Percentiles rank a stretch among this genome's conserved stretches.
These are phyloP conservation scores for Oxygymnocypris stewartii DNA, from an alignment of 2,113 vertebrate species.

Conservation along the genomic window DNA sequence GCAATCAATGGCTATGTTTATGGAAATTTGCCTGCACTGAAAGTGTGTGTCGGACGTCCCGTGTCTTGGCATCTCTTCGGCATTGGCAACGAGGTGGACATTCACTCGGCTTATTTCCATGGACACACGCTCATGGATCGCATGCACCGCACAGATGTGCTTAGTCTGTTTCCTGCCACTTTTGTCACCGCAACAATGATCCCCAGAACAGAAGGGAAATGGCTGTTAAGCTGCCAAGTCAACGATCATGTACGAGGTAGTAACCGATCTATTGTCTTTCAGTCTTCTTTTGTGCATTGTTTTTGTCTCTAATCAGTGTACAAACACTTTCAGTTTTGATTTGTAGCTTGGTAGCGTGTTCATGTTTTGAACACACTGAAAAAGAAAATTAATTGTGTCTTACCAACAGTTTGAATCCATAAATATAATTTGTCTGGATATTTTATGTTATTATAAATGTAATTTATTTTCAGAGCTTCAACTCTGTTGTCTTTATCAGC, in stretches of 20 bases:
- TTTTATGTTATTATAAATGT: not conserved
- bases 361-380: not conserved
- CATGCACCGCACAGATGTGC: conserved; percentile 84
- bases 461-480: not conserved
- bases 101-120: conserved; percentile 90
- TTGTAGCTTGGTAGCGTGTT: not conserved
- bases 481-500: not conserved
- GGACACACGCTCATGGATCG: conserved; percentile 87
- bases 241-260: conserved; percentile 90
- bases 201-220: conserved; percentile 79
- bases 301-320: not conserved
- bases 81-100: conserved; percentile 92
- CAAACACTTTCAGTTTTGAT: not conserved
- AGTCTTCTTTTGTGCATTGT: not conserved
- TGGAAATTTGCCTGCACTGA: conserved; percentile 84
- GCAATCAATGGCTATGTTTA: conserved; percentile 93
- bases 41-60: conserved; percentile 77
- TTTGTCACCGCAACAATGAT: conserved; percentile 86
- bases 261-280: not conserved
- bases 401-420: not conserved
- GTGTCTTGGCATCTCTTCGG: conserved; percentile 93
- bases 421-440: not conserved
- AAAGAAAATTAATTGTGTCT: not conserved
- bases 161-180: conserved; percentile 90
- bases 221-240: conserved; percentile 92